Evolutionary conservation across 2,888 invertebrate genomes (phyloP).

Genomic region (Pyrrhosoma nymphula): DNA sequence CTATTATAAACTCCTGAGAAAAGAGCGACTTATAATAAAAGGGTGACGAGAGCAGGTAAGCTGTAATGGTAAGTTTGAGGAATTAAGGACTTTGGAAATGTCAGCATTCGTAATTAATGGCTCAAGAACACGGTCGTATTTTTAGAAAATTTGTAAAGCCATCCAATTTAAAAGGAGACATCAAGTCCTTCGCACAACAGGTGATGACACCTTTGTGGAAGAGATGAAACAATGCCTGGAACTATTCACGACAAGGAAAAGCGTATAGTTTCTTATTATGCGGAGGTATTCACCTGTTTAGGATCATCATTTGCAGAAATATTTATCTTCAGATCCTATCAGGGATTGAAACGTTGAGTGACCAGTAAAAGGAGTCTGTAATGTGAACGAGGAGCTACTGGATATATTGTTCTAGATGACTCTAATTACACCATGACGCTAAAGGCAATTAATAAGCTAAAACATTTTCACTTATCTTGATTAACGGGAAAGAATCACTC

Average conservation of each 20-base stretch:
- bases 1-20: not conserved
- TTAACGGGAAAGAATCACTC: no score
- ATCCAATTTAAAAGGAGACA: not conserved
- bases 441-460: no score
- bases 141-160: not conserved
- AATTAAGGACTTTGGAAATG: not conserved
- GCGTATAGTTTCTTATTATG: not conserved
- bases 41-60: constrained; percentile 8
- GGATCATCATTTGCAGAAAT: not conserved
- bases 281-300: not conserved
- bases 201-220: not conserved
- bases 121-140: not conserved
- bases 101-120: not conserved
- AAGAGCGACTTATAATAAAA: not conserved
- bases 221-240: not conserved
- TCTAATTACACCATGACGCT: no score
- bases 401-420: no score
- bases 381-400: no score
- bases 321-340: no score
- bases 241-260: not conserved
- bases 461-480: no score
- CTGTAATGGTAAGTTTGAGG: not conserved
- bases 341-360: no score
- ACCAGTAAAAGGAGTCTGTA: no score
- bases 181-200: not conserved